Evolutionary conservation across 2,797 vertebrate species (phyloP), one percentile per base, ranked within the genome.

Genomic region (Ctenopoma multispine): DNA sequence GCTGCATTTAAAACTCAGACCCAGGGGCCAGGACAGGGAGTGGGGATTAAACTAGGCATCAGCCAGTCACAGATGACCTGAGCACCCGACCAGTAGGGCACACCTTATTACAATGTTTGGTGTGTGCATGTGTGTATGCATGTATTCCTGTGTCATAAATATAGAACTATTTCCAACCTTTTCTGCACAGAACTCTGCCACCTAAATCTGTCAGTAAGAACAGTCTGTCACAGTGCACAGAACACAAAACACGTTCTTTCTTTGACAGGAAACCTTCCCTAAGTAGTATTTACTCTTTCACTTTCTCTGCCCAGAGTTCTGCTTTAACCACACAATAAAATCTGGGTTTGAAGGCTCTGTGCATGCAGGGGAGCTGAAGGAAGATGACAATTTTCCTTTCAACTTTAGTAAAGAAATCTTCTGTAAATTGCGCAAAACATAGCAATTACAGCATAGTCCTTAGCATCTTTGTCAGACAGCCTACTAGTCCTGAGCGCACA

Each of bases 1-100:
- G 84, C 88, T 84, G 84, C 92, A 90, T 92, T 93, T 91, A 92
- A 91, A 93, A 87, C 83, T 82, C 49, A 60, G 78, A 85, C 77
- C 56, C 69, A 68, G 80, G 81, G 90, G 90, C 92, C 89, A 93
- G 86, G 62, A 21, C 63, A 70, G 75, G 66, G 38, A 78, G 75
- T 6, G 69, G 65, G 75, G 83, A 77, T 78, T 75, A 44, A 14
- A 29, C 18, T 0, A 1, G 5, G 34, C 54, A 59, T 53, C 72
- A 66, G 72, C 85, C 91, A 91, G 86, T 90, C 75, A 81, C 23
- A 78, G 40, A 61, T 14, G 47, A 75, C 64, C 63, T 51, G 54
- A 55, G 21, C 21, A 69, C 40, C n/a, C 51, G 47, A 63, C 38
- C 53, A 60, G 36, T 13, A 38, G 36, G 36, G 36, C 36, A 12